Base-by-base conservation (phyloP, 1,140 invertebrate species). In the Hylaeus volcanicus region DNA sequence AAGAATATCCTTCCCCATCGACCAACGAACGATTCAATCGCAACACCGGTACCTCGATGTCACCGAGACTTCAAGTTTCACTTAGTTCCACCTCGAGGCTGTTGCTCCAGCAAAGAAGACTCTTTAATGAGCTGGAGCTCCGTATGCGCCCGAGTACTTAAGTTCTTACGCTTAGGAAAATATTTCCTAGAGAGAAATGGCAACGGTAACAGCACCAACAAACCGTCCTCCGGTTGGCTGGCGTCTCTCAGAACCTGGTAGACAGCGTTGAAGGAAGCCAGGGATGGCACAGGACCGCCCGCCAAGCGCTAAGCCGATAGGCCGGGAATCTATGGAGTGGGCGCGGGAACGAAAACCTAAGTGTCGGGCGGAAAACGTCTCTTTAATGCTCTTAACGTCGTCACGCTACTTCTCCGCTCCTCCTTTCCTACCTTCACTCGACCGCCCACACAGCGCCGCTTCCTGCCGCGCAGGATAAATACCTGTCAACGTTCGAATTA, bases 331-430 rank as follows among this genome's bases (percentile, higher is more conserved):
- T 91, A 89, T 90, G 89, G 90, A 88, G 86, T 88, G 88, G 87
- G 88, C 79, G 88, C 86, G 88, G 79, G 76, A 89, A 89, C 88
- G 91, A 92, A 92, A 92, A 92, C 88, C 92, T 90, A 92, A 92
- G 91, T 91, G 91, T 93, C 87, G 91, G 88, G 86, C 88, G 91
- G 91, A 92, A 92, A 93, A 92, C 92, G 92, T 92, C 91, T 91
- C 91, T 92, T 91, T 93, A 93, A 93, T 93, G 91, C 92, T 92
- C 92, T 93, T 93, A 93, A 87, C 90, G 86, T 89, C 88, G 89
- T 89, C 89, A 88, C 86, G 84, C 90, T 87, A 84, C 81, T 85
- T 82, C 81, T 70, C 80, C 65, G 56, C 69, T 81, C 73, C 79
- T 73, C 83, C 65, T 78, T 51, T 70, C 53, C 41, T 39, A 74